Conservation (phyloP, 2,113 vertebrate species). For the Clupea harengus region DNA sequence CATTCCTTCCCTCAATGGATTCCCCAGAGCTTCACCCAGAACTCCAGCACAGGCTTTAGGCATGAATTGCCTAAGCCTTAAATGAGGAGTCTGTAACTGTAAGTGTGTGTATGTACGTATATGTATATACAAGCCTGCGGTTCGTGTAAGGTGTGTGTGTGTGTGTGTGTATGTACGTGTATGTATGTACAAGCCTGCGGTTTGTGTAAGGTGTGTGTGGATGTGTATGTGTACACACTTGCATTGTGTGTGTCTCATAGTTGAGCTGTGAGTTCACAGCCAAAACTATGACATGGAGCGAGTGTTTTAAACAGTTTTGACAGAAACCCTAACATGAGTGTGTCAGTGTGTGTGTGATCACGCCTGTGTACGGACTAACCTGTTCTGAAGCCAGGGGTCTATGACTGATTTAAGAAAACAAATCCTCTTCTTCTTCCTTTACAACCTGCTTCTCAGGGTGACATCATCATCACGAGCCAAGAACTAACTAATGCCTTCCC, state of each 20-base stretch:
- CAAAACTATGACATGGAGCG: conserved; percentile 39
- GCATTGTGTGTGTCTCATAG: conserved; percentile 31
- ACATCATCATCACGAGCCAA: conserved; percentile 30
- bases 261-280: conserved; percentile 31
- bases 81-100: neutral
- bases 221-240: neutral
- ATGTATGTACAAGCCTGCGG: conserved; percentile 44
- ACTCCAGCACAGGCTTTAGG: neutral
- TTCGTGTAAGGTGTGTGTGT: conserved; percentile 32
- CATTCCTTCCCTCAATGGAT: neutral
- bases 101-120: neutral
- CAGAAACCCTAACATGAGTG: neutral
- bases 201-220: conserved; percentile 33
- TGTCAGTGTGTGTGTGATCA: conserved; percentile 19
- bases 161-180: conserved; percentile 10
- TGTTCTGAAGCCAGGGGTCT: conserved; percentile 9
- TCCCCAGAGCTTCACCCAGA: neutral
- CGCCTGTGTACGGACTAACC: neutral
- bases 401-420: conserved; percentile 64
- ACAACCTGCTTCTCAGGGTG: conserved; percentile 41
- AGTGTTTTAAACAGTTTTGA: conserved; percentile 30
- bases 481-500: neutral
- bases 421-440: conserved; percentile 47
- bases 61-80: neutral
- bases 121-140: conserved; percentile 51